These are phyloP conservation scores for Drosophila anomalata DNA, from an alignment of 2,888 invertebrate genomes.

Conservation along the genomic window DNA sequence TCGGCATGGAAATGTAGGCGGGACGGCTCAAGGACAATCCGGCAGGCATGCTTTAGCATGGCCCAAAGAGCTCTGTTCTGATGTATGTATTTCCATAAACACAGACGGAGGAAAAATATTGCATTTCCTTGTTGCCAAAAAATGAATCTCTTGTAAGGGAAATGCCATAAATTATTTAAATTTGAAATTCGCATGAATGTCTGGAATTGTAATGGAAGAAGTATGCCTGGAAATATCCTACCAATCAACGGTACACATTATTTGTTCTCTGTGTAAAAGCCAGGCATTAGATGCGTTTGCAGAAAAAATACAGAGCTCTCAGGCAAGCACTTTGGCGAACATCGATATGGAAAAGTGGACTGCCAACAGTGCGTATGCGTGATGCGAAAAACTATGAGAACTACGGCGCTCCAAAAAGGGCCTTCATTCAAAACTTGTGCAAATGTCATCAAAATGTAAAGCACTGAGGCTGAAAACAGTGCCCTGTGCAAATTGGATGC, in stretches of 20 bases:
- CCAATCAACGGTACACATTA: slow-evolving; percentile 4
- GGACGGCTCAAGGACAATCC: slow-evolving; percentile 58
- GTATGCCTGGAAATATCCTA: background rate
- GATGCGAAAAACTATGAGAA: slow-evolving; percentile 19
- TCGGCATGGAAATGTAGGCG: slow-evolving; percentile 37
- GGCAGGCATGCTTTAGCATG: slow-evolving; percentile 35
- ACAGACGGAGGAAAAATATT: background rate
- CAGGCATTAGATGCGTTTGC: slow-evolving; percentile 36
- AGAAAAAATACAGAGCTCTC: slow-evolving; percentile 33
- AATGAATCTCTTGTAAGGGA: background rate
- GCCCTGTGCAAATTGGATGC: slow-evolving; percentile 32
- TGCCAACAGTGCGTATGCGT: slow-evolving; percentile 56
- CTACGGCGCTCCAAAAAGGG: slow-evolving; percentile 18
- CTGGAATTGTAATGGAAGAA: background rate
- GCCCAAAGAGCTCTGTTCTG: slow-evolving; percentile 43
- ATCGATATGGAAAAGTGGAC: slow-evolving; percentile 42
- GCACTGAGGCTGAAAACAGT: slow-evolving; percentile 23
- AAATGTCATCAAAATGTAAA: slow-evolving; percentile 38
- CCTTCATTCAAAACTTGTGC: slow-evolving; percentile 28
- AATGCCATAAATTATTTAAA: slow-evolving; percentile 1
- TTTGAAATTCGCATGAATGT: background rate
- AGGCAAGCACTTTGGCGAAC: slow-evolving; percentile 44
- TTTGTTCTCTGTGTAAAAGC: slow-evolving; percentile 30
- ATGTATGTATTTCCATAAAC: slow-evolving; percentile 22
- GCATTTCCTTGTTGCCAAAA: background rate